Evolutionary conservation across 2,797 vertebrate genomes (phyloP).

Genomic region (Scleropages formosus): DNA sequence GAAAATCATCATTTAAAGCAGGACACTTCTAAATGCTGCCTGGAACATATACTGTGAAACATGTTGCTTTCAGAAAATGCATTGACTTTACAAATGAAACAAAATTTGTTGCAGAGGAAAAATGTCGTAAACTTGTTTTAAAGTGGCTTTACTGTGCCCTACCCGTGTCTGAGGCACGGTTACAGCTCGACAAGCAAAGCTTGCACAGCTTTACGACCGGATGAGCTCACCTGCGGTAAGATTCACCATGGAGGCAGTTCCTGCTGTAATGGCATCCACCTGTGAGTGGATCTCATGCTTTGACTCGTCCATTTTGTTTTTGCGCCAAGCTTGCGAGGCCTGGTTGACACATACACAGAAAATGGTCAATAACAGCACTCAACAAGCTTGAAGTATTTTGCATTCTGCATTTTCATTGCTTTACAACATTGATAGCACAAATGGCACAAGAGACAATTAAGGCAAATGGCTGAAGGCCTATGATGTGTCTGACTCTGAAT

Average conservation of each 20-base stretch:
- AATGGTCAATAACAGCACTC: background rate
- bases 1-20: no score
- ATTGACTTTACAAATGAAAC: no score
- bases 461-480: background rate
- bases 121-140: no score
- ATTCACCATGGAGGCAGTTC: slow-evolving; percentile 94
- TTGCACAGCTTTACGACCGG: background rate
- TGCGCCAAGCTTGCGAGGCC: slow-evolving; percentile 97
- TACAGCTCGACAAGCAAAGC: background rate
- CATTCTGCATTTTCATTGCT: no score
- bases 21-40: no score
- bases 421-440: no score
- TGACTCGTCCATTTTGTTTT: slow-evolving; percentile 98
- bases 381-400: no score
- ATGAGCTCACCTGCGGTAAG: slow-evolving; percentile 81
- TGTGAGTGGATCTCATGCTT: slow-evolving; percentile 98
- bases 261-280: slow-evolving; percentile 95
- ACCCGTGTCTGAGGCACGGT: background rate
- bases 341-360: slow-evolving; percentile 50
- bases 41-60: no score
- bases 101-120: no score
- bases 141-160: no score
- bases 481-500: background rate
- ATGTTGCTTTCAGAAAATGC: no score
- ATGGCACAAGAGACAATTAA: background rate